Percentiles rank a stretch among this genome's conserved stretches.
phyloP scores from a whole-genome alignment of 1,140 invertebrate genomes.

The Aphaenogaster floridana region DNA sequence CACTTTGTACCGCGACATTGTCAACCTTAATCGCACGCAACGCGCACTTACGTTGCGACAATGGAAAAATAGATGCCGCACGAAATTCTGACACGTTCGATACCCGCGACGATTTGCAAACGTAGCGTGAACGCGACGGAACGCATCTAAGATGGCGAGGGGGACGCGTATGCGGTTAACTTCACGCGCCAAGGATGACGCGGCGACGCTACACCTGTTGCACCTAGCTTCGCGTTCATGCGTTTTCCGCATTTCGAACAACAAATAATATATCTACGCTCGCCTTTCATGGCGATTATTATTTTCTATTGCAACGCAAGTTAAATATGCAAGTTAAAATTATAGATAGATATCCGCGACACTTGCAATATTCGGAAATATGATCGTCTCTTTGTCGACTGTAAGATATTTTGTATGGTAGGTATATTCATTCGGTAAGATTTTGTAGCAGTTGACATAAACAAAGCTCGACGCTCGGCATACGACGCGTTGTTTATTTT shows the following conservation, averaged over 20 bases:
- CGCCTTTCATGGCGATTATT: not conserved
- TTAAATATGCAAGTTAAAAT: no score
- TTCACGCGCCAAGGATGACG: not conserved
- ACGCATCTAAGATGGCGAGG: not conserved
- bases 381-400: not conserved
- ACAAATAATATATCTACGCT: not conserved
- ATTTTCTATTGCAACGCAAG: no score
- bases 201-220: conserved; percentile 7
- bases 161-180: not conserved
- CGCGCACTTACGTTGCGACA: not conserved
- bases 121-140: not conserved
- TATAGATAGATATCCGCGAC: not conserved
- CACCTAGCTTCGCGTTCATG: not conserved
- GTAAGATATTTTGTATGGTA: no score
- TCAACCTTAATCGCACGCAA: not conserved
- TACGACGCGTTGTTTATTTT: no score
- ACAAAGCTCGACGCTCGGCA: no score
- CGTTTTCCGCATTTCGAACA: not conserved
- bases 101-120: not conserved
- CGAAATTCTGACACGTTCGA: not conserved
- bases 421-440: no score
- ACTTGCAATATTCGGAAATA: not conserved
- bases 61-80: no score
- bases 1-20: not conserved
- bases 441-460: no score